These are phyloP conservation scores for Propsilocerus akamusi DNA, from an alignment of 1,140 invertebrate genomes.

Conservation along the genomic window DNA sequence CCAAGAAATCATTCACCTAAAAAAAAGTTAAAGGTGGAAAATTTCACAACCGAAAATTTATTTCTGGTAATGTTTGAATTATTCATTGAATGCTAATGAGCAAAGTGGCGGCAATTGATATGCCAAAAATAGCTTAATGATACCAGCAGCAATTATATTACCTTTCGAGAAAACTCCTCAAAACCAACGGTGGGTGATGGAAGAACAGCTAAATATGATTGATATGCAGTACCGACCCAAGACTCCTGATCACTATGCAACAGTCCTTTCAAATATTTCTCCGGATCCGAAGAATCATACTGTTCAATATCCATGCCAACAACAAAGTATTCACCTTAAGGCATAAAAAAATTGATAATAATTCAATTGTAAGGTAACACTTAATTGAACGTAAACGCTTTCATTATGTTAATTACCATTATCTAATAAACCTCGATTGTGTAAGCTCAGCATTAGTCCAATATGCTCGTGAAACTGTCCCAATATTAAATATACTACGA, in stretches of 20 bases:
- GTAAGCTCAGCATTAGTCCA: conserved; percentile 61
- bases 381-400: neutral
- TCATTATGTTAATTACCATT: conserved; percentile 34
- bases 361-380: too few species aligned
- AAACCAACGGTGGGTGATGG: conserved; percentile 49
- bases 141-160: conserved; percentile 10
- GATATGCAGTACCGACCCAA: conserved; percentile 31
- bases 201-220: conserved; percentile 52
- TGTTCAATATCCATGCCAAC: conserved; percentile 80
- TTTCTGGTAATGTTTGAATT: neutral
- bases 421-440: conserved; percentile 63
- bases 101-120: neutral
- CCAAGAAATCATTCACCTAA: conserved; percentile 55
- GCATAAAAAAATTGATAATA: conserved; percentile 10
- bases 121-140: neutral
- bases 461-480: conserved; percentile 76
- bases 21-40: conserved; percentile 2
- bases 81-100: neutral
- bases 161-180: conserved; percentile 47
- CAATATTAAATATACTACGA: conserved; percentile 81
- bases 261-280: conserved; percentile 54
- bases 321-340: conserved; percentile 68
- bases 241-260: conserved; percentile 30
- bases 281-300: conserved; percentile 54
- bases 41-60: neutral